Evolutionary conservation across 2,113 vertebrate species (phyloP), one percentile per base, ranked within the genome.

Genomic region (Halichoerus grypus): DNA sequence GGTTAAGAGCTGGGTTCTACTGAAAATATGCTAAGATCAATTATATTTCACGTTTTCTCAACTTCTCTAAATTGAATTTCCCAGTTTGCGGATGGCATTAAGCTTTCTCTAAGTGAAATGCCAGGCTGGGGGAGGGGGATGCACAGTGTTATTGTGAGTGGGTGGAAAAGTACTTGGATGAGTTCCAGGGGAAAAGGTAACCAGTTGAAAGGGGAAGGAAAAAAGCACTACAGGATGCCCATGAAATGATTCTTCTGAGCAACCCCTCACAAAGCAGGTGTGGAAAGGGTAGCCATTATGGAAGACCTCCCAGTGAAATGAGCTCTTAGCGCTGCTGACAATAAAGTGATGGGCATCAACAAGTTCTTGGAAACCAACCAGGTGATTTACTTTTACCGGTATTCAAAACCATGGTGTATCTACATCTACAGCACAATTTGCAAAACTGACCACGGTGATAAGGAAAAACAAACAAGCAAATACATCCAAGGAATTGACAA

Each of bases 41-140:
- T 96, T 92, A 79, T 93, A 91, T 82, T 95, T 95, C 49, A 61
- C 39, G 77, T 85, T 96, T 97, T 96, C 89, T 93, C 93, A 88
- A 87, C 88, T 89, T 96, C 55, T 89, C 63, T 89, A 95, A 79
- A 72, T 91, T 91, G 76, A 77, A 53, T 91, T 53, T 97, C 71
- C 81, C 88, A 91, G 77, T 88, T 93, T 98, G n/a, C 61, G 85
- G 91, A 95, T 97, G 85, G 72, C 93, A 95, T 97, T 96, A 88
- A 91, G 81, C 88, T 77, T 90, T 86, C 89, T 83, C 69, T 67
- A 76, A 94, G 88, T 93, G 91, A 97, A 94, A 97, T 95, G 74
- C 76, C 88, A 97, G 79, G 14, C n/a, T 63, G 14, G 18, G 85
- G 55, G 36, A 19, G 46, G 16, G 74, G 14, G 22, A 46, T 57